These are phyloP conservation scores for Spizaetus ornatus DNA, from an alignment of 2,113 vertebrate genomes.

Conservation along the genomic window DNA sequence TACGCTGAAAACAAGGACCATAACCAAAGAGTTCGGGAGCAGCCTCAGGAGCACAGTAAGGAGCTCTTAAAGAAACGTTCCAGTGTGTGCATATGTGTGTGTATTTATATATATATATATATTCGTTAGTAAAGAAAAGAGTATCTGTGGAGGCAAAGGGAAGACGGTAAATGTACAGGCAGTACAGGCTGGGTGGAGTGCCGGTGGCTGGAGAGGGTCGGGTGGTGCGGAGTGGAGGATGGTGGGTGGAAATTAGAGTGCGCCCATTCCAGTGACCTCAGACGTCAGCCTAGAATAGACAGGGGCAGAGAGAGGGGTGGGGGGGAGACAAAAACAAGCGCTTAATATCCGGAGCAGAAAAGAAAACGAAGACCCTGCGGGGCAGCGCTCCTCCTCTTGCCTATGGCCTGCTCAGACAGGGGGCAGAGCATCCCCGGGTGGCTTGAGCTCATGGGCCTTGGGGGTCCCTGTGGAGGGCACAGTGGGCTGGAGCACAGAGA, in stretches of 20 bases:
- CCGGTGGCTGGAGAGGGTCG: slow-evolving; percentile 78
- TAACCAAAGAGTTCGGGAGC: slow-evolving; percentile 36
- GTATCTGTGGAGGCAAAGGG: slow-evolving; percentile 51
- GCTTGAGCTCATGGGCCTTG: not conserved
- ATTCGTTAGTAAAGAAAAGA: slow-evolving; percentile 54
- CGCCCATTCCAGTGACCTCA: slow-evolving; percentile 97
- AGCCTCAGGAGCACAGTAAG: slow-evolving; percentile 45
- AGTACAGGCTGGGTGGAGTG: slow-evolving; percentile 71
- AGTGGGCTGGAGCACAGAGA: not conserved
- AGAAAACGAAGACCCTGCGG: not conserved
- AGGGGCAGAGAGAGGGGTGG: slow-evolving; percentile 49
- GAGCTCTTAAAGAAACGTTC: not conserved
- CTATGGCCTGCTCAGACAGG: rapidly evolving
- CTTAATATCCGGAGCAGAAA: slow-evolving; percentile 66
- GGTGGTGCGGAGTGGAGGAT: slow-evolving; percentile 76
- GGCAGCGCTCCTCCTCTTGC: not conserved
- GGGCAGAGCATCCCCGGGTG: not conserved
- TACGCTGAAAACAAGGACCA: slow-evolving; percentile 46
- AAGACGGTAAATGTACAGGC: slow-evolving; percentile 62
- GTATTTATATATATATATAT: not conserved
- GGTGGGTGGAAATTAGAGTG: slow-evolving; percentile 84
- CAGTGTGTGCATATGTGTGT: not conserved
- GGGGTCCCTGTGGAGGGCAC: not conserved
- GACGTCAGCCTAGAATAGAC: slow-evolving; percentile 93
- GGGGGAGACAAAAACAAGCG: slow-evolving; percentile 57